phyloP scores from a whole-genome alignment of 1,140 invertebrate genomes.

The Caerostris darwini region DNA sequence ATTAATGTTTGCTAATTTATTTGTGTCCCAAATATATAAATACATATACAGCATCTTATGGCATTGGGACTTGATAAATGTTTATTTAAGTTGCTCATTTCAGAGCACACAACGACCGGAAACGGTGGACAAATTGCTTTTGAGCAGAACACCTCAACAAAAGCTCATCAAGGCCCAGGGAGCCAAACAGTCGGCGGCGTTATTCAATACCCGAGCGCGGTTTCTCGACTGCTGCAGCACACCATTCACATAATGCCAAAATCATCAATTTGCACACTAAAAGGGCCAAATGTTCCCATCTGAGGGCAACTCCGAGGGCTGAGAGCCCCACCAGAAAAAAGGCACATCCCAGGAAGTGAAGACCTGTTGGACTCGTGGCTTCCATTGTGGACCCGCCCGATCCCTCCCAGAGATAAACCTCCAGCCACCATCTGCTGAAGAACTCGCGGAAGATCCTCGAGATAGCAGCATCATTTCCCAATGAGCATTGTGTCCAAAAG shows the following conservation, averaged over 20 bases:
- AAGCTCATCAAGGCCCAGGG: neutral
- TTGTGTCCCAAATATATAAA: no score
- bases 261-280: constrained; percentile 70
- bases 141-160: neutral
- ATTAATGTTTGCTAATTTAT: no score
- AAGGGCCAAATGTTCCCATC: constrained; percentile 73
- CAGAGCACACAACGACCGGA: constrained; percentile 5
- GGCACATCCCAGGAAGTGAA: constrained; percentile 52
- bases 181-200: constrained; percentile 7
- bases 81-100: neutral
- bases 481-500: constrained; percentile 47
- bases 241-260: constrained; percentile 72
- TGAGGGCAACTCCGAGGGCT: neutral
- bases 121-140: constrained; percentile 48
- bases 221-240: neutral
- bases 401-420: constrained; percentile 55
- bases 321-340: neutral
- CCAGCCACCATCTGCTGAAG: constrained; percentile 66
- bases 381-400: constrained; percentile 46
- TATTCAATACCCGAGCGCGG: constrained; percentile 42
- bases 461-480: constrained; percentile 62
- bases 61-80: neutral
- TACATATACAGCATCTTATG: no score
- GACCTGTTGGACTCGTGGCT: constrained; percentile 73
- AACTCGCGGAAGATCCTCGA: constrained; percentile 46